phyloP scores from a whole-genome alignment of 2,797 vertebrate genomes.

The Galaxias olidus region DNA sequence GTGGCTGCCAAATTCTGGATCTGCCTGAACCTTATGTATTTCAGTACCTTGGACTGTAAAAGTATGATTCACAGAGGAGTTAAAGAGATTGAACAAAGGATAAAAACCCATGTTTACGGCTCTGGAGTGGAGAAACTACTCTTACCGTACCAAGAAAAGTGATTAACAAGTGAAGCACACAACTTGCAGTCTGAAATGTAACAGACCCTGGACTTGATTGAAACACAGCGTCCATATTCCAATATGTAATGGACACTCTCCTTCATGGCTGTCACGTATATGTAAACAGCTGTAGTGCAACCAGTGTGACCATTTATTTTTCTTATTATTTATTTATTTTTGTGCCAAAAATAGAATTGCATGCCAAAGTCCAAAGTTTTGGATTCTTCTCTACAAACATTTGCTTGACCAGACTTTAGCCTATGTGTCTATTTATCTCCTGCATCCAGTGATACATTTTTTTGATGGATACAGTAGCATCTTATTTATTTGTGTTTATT shows the following conservation, averaged over 20 bases:
- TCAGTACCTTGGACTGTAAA: no score
- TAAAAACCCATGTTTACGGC: no score
- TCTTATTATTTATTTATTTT: constrained; percentile 19
- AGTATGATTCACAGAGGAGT: no score
- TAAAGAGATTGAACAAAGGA: no score
- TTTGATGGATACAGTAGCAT: not conserved
- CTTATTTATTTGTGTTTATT: constrained; percentile 18
- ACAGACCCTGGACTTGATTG: constrained; percentile 16
- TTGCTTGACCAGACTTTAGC: constrained; percentile 37
- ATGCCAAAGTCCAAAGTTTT: constrained; percentile 46
- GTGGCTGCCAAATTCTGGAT: no score
- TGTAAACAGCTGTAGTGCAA: constrained; percentile 40
- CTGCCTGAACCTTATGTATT: no score
- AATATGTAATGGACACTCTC: constrained; percentile 32
- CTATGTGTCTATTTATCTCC: constrained; percentile 34
- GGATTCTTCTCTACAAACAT: constrained; percentile 27
- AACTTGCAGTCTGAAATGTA: no score
- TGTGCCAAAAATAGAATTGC: constrained; percentile 38
- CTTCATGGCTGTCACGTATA: constrained; percentile 31
- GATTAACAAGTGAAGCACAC: no score
- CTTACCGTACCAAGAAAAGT: no score
- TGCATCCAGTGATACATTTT: constrained; percentile 25
- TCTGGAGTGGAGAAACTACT: no score
- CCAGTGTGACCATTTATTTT: constrained; percentile 32
- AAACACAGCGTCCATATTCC: not conserved